These are phyloP conservation scores for Platalea minor DNA, from an alignment of 2,797 vertebrate species.

Conservation along the genomic window DNA sequence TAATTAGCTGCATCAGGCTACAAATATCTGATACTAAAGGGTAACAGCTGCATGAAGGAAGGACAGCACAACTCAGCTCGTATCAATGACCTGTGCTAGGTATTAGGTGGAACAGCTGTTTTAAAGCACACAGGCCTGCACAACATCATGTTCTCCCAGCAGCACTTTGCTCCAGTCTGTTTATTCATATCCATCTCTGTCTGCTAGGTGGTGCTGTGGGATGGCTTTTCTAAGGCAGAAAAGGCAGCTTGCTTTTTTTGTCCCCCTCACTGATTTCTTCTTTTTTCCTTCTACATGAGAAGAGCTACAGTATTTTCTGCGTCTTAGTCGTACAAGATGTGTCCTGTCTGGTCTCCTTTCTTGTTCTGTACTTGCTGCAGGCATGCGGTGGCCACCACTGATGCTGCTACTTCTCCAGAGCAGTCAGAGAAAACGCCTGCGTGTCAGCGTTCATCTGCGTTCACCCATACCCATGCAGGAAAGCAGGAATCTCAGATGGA, in stretches of 20 bases:
- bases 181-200: background rate
- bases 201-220: slow-evolving; percentile 66
- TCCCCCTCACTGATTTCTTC: background rate
- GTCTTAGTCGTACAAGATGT: background rate
- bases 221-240: slow-evolving; percentile 18
- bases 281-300: background rate
- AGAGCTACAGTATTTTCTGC: background rate
- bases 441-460: background rate
- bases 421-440: background rate
- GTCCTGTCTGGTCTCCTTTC: background rate
- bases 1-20: background rate
- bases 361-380: background rate
- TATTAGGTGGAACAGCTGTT: background rate
- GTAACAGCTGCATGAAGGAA: background rate
- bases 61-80: background rate
- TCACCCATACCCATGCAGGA: fast-evolving
- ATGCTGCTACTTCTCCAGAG: background rate
- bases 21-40: background rate
- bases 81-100: background rate
- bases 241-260: background rate
- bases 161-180: background rate
- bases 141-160: background rate
- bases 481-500: background rate
- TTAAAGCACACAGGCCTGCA: background rate
- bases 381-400: background rate